Conservation (phyloP, 2,888 invertebrate species). For the Ischnura elegans region DNA sequence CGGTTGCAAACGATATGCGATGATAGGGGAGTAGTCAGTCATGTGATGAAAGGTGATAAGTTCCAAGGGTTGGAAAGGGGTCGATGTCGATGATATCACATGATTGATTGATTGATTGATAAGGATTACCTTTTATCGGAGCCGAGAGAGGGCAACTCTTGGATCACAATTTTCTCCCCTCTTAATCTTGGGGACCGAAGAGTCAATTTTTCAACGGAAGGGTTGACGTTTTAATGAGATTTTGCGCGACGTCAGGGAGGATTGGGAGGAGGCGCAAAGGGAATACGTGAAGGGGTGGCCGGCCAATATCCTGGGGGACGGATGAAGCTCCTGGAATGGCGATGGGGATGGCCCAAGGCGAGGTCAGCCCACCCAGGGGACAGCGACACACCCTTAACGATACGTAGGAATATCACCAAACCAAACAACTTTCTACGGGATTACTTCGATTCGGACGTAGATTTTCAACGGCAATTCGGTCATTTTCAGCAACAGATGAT, state of each 20-base stretch:
- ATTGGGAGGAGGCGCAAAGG: not conserved
- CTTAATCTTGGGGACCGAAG: slow-evolving; percentile 53
- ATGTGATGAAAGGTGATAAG: no score
- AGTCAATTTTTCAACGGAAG: slow-evolving; percentile 59
- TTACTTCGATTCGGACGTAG: no score
- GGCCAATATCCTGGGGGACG: not conserved
- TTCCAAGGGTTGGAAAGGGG: not conserved
- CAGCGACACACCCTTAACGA: no score
- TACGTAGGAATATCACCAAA: no score
- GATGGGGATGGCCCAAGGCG: not conserved
- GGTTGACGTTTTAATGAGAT: slow-evolving; percentile 66
- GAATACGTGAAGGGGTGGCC: not conserved
- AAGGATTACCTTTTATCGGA: slow-evolving; percentile 58
- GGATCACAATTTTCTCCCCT: slow-evolving; percentile 52
- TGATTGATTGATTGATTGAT: slow-evolving; percentile 58
- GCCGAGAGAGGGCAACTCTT: not conserved
- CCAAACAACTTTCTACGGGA: no score
- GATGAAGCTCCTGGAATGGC: not conserved
- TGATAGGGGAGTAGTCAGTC: no score
- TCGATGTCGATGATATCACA: not conserved
- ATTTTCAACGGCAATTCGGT: no score
- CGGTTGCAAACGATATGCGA: no score
- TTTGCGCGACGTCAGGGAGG: slow-evolving; percentile 41
- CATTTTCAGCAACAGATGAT: no score
- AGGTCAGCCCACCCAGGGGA: no score